Percentiles rank a stretch among this genome's conserved stretches.
Evolutionary conservation across 1,140 invertebrate species (phyloP).

Genomic region (Odontomachus brunneus): DNA sequence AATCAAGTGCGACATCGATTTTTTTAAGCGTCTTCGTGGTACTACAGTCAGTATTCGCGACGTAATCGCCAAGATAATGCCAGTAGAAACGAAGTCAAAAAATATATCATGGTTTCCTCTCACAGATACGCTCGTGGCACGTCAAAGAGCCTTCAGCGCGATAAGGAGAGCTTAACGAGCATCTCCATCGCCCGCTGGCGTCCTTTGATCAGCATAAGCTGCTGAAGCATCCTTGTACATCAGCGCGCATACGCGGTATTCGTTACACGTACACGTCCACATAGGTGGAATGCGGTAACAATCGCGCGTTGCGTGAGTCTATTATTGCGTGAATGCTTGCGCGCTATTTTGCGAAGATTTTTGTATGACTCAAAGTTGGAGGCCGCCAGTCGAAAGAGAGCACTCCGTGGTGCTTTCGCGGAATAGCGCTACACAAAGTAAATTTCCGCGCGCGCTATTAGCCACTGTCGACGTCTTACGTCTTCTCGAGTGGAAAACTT

Average conservation of each 20-base stretch:
- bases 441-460: not conserved
- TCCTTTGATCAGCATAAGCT: slow-evolving; percentile 64
- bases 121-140: not conserved
- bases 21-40: not conserved
- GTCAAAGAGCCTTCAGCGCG: slow-evolving; percentile 54
- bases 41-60: not conserved
- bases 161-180: slow-evolving; percentile 64
- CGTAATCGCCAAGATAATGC: not conserved
- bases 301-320: too few relatives aligned
- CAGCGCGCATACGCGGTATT: not conserved
- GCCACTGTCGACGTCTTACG: not conserved
- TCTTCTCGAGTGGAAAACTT: not conserved
- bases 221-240: slow-evolving; percentile 12
- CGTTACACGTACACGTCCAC: not conserved
- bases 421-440: not conserved
- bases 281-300: not conserved
- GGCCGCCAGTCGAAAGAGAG: not conserved
- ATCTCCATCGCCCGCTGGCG: slow-evolving; percentile 9
- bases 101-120: not conserved
- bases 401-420: not conserved
- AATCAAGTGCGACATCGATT: not conserved
- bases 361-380: not conserved
- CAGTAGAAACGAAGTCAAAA: not conserved
- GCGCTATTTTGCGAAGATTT: not conserved
- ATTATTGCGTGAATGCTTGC: not conserved